phyloP scores from a whole-genome alignment of 2,888 invertebrate genomes.

The Nephrotoma appendiculata region DNA sequence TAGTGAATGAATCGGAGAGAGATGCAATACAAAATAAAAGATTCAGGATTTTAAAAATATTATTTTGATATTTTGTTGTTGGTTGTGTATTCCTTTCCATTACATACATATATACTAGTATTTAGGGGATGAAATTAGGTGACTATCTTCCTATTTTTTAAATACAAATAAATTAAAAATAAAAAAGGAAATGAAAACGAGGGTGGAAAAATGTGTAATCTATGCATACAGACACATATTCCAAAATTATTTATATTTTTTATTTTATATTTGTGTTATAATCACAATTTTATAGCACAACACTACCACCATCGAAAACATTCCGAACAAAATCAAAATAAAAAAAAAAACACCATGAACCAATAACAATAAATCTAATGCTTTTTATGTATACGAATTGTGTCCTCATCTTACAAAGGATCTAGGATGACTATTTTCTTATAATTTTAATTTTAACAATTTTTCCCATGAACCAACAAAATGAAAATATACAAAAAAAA shows the following conservation, averaged over 20 bases:
- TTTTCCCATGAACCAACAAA: background rate
- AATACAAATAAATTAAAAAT: background rate
- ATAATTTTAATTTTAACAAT: background rate
- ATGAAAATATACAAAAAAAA: background rate
- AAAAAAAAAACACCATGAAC: background rate
- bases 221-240: background rate
- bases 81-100: background rate
- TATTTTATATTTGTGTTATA: background rate
- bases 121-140: background rate
- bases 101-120: background rate
- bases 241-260: background rate
- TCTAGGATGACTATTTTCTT: background rate
- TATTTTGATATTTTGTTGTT: background rate
- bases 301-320: background rate
- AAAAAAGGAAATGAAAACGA: background rate
- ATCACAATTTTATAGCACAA: background rate
- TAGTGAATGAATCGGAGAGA: background rate
- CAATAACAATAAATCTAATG: background rate
- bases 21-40: background rate
- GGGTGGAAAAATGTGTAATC: background rate
- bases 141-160: background rate
- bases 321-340: background rate
- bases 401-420: background rate
- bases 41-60: background rate
- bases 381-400: background rate